Evolutionary conservation across 2,888 invertebrate genomes (phyloP), one percentile per base, ranked within the genome.

Genomic region (Philopedon plagiatum): DNA sequence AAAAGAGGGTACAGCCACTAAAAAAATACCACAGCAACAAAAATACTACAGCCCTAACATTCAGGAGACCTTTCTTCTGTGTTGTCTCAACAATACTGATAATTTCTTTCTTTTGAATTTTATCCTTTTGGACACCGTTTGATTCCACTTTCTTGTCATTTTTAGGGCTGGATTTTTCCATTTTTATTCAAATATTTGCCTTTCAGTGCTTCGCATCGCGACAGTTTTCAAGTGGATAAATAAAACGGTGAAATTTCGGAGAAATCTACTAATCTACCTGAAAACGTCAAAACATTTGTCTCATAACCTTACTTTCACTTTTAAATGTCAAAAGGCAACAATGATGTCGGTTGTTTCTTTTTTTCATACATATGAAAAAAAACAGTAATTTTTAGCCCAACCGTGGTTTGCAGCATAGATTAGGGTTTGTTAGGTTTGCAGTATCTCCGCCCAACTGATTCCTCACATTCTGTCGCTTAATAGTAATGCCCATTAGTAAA

Each of bases 21-120:
- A 94, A 93, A 80, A 93, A 87, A 81, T 93, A 93, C 93, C 93
- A 93, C 73, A 93, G 83, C 58, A 90, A 82, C 44, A 91, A 84
- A 82, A 91, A 91, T 75, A 89, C 82, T 49, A 91, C 82, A 23
- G 91, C 91, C 79, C 90, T 84, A 34, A 89, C 83, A 81, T 89
- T 90, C 49, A 87, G 85, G 62, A 91, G 83, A 21, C 91, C 91
- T 51, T 71, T 76, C 71, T 76, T 78, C 15, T 29, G 37, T 19
- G 73, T 54, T 68, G 69, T 75, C 37, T 77, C 78, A 51, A 71
- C 23, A 15, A 49, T 9, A 54, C 21, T 54, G n/a, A 21, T 5
- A 7, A 21, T 37, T 18, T 61, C 64, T 18, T 41, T 46, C 29
- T 65, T 71, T 56, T 62, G 71, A 62, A 44, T 39, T 58, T 73